Conservation (phyloP, 2,888 invertebrate species). For the Acrobasis consociella region DNA sequence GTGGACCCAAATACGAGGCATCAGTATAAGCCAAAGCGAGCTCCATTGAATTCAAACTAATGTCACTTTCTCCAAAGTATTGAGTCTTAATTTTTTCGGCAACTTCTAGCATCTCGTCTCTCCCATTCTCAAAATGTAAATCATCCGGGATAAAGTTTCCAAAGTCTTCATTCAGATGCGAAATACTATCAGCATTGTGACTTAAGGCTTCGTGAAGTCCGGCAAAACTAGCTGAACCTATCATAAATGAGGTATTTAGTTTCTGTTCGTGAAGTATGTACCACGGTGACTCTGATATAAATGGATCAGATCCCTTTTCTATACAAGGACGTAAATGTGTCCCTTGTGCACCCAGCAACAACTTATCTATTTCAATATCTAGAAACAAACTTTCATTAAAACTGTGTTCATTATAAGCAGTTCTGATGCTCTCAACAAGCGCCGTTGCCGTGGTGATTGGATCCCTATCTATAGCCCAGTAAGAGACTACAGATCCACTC, state of each 20-base stretch:
- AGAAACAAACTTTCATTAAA: constrained; percentile 34
- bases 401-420: constrained; percentile 24
- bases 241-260: constrained; percentile 51
- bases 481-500: constrained; percentile 62
- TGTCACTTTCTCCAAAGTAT: constrained; percentile 53
- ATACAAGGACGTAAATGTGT: constrained; percentile 57
- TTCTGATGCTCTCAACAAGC: constrained; percentile 58
- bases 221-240: constrained; percentile 60
- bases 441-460: constrained; percentile 47
- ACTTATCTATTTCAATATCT: constrained; percentile 33
- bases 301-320: constrained; percentile 44
- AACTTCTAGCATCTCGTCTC: constrained; percentile 38
- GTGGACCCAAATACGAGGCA: constrained; percentile 55
- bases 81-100: constrained; percentile 46
- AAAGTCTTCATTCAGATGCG: constrained; percentile 47
- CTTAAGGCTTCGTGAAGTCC: constrained; percentile 52
- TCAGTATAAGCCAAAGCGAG: constrained; percentile 60
- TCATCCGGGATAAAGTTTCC: constrained; percentile 54
- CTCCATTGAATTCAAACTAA: constrained; percentile 39
- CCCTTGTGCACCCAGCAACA: constrained; percentile 44
- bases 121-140: constrained; percentile 45
- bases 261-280: constrained; percentile 41
- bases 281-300: constrained; percentile 57
- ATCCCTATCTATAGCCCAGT: constrained; percentile 62
- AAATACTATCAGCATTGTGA: constrained; percentile 42